Evolutionary conservation across 2,113 vertebrate species (phyloP).

Genomic region (Serilophus lunatus): DNA sequence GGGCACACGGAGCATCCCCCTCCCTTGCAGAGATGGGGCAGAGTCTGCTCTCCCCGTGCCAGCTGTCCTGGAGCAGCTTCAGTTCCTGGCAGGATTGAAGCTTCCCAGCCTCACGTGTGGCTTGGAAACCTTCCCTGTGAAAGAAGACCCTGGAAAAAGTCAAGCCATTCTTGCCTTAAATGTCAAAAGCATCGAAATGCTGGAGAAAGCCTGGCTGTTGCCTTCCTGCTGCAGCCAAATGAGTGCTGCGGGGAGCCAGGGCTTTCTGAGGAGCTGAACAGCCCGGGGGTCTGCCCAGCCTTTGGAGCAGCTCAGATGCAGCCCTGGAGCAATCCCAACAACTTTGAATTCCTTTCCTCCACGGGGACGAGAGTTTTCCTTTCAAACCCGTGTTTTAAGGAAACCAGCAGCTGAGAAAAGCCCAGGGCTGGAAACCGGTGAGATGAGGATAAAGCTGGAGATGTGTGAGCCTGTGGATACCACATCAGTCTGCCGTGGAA

Average conservation of each 20-base stretch:
- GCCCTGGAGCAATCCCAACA: not conserved
- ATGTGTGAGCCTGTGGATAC: accelerated
- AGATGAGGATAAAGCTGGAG: not conserved
- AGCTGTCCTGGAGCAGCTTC: accelerated
- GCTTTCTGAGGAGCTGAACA: not conserved
- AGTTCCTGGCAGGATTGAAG: not conserved
- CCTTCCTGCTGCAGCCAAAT: not conserved
- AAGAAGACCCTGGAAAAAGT: not conserved
- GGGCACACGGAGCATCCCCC: not conserved
- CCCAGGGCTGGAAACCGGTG: not conserved
- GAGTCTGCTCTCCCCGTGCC: accelerated
- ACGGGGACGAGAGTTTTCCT: not conserved
- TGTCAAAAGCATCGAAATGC: not conserved
- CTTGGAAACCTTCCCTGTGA: not conserved
- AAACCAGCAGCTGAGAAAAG: not conserved
- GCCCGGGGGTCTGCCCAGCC: not conserved
- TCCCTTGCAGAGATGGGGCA: accelerated
- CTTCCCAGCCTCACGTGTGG: not conserved
- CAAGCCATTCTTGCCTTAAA: not conserved
- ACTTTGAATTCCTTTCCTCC: not conserved
- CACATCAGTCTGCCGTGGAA: not conserved
- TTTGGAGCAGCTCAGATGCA: not conserved
- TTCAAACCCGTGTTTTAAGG: accelerated
- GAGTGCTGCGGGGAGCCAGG: not conserved
- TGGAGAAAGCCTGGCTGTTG: not conserved